phyloP scores from a whole-genome alignment of 2,797 vertebrate genomes.

The Parambassis ranga region DNA sequence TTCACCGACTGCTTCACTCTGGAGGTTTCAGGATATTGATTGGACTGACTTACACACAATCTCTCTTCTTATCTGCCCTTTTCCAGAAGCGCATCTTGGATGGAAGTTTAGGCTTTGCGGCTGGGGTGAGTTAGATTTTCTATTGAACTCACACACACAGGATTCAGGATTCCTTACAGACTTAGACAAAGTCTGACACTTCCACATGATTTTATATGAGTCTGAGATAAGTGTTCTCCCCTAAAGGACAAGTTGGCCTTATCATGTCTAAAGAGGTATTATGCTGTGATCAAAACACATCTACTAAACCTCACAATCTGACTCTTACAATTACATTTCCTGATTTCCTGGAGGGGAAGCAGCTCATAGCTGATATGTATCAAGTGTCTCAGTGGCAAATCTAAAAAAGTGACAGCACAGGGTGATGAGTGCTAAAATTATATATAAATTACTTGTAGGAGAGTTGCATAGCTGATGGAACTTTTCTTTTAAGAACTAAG shows the following conservation, averaged over 20 bases:
- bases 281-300: slow-evolving; percentile 9
- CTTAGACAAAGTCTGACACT: background rate
- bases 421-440: background rate
- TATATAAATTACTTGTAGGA: too few species aligned
- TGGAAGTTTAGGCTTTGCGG: slow-evolving; percentile 96
- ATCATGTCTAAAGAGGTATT: slow-evolving; percentile 18
- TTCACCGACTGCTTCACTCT: background rate
- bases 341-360: slow-evolving; percentile 18
- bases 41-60: background rate
- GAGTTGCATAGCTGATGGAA: too few species aligned
- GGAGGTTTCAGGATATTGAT: slow-evolving; percentile 16
- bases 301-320: background rate
- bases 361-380: background rate
- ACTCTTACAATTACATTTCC: slow-evolving; percentile 7
- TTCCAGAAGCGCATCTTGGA: slow-evolving; percentile 90
- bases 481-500: too few species aligned
- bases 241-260: slow-evolving; percentile 6
- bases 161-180: background rate
- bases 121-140: slow-evolving; percentile 85
- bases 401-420: background rate
- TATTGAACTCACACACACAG: background rate
- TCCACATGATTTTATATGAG: slow-evolving; percentile 10
- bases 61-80: slow-evolving; percentile 26
- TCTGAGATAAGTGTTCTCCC: background rate
- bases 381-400: background rate